These are phyloP conservation scores for Tragulus kanchil DNA, from an alignment of 2,113 vertebrate species.

Conservation along the genomic window DNA sequence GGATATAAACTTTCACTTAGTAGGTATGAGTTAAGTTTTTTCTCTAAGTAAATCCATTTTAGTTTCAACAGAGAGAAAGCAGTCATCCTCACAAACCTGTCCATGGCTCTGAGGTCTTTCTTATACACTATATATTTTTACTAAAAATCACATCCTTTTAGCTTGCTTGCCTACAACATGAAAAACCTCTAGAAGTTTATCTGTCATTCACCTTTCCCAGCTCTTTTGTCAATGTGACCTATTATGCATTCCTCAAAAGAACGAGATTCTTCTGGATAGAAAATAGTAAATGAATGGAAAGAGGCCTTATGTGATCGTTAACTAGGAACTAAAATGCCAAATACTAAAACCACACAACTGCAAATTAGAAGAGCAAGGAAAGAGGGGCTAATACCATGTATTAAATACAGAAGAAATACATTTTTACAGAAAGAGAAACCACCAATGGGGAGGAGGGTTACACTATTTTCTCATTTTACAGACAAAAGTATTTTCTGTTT, in stretches of 20 bases:
- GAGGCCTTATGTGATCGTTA: not conserved
- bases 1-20: constrained; percentile 25
- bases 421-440: not conserved
- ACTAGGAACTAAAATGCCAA: not conserved
- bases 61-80: constrained; percentile 52
- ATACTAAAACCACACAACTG: not conserved
- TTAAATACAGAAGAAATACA: not conserved
- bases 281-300: constrained; percentile 17
- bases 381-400: not conserved
- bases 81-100: constrained; percentile 39
- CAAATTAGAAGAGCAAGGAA: not conserved
- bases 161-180: constrained; percentile 13
- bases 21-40: constrained; percentile 31
- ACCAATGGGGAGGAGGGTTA: not conserved
- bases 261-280: constrained; percentile 39
- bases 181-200: not conserved
- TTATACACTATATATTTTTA: not conserved
- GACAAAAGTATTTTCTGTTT: not conserved
- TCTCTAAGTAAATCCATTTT: constrained; percentile 40
- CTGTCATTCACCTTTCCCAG: not conserved
- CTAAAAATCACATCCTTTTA: not conserved
- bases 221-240: not conserved
- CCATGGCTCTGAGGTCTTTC: constrained; percentile 7
- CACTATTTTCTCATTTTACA: not conserved
- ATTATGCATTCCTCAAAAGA: not conserved